Conservation (phyloP, 2,113 vertebrate species). For the Phrynosoma platyrhinos region DNA sequence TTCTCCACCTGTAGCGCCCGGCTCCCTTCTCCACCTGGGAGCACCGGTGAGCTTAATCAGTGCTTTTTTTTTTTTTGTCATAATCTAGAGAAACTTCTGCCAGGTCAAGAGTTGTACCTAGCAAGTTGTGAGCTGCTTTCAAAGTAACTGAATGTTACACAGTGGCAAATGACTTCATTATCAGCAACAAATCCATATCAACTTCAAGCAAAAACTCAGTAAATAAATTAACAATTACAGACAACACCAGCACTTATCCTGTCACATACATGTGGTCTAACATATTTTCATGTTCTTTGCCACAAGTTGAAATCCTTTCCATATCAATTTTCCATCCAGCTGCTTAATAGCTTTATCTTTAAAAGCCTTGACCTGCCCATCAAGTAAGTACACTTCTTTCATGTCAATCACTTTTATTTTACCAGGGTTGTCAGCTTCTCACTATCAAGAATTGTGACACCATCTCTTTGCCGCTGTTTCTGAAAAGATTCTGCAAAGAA, state of each 20-base stretch:
- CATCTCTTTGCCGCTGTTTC: background rate
- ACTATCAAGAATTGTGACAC: background rate
- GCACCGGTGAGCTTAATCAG: background rate
- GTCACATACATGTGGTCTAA: background rate
- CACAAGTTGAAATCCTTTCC: background rate
- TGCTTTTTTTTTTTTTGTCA: background rate
- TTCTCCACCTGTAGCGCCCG: too few species aligned
- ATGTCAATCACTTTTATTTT: background rate
- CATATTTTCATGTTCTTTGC: background rate
- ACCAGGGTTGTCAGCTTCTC: background rate
- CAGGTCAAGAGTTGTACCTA: background rate
- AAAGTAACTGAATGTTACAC: background rate
- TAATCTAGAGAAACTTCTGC: background rate
- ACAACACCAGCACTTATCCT: background rate
- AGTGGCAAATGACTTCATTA: background rate
- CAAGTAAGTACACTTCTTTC: background rate
- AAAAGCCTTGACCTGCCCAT: slow-evolving; percentile 5
- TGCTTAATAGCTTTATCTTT: background rate
- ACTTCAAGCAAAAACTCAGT: background rate
- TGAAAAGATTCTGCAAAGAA: background rate
- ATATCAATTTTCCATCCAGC: background rate
- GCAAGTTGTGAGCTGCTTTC: background rate
- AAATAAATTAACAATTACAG: background rate
- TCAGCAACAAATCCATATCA: background rate
- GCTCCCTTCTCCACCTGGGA: too few species aligned